Percentiles rank a stretch among this genome's conserved stretches.
Evolutionary conservation across 1,140 invertebrate species (phyloP).

Genomic region (Macrobrachium nipponense): DNA sequence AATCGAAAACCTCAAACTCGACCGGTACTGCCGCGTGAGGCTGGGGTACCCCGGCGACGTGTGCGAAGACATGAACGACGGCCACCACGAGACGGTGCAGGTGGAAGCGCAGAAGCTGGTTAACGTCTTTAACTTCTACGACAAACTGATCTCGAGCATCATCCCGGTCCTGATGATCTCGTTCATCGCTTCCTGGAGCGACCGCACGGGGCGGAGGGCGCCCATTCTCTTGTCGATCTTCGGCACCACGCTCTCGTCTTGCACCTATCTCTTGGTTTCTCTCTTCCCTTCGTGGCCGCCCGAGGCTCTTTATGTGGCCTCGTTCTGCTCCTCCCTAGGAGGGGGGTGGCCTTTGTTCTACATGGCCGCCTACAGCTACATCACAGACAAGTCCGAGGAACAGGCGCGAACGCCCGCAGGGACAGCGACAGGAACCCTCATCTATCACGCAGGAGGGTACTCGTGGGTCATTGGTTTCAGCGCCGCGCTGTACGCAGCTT

Average conservation of each 20-base stretch:
- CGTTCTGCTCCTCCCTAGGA: constrained; percentile 26
- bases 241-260: background rate
- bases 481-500: background rate
- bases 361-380: constrained; percentile 45
- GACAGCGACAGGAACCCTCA: background rate
- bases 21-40: constrained; percentile 8
- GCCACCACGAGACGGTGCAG: constrained; percentile 1
- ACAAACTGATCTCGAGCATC: background rate
- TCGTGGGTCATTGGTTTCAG: background rate
- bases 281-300: constrained; percentile 23
- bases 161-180: constrained; percentile 26
- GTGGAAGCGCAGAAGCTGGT: constrained; percentile 13
- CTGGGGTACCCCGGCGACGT: constrained; percentile 2
- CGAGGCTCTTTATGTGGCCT: constrained; percentile 2
- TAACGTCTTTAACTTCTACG: constrained; percentile 11
- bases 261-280: background rate
- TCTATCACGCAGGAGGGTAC: constrained; percentile 12
- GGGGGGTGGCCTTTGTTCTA: constrained; percentile 6
- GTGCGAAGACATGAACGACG: constrained; percentile 10
- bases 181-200: constrained; percentile 38
- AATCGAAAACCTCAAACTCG: constrained; percentile 13
- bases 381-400: constrained; percentile 12
- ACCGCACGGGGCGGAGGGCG: constrained; percentile 1
- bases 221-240: constrained; percentile 20
- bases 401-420: constrained; percentile 18